Base-by-base conservation (phyloP, 1,140 invertebrate species). In the Lepeophtheirus salmonis region DNA sequence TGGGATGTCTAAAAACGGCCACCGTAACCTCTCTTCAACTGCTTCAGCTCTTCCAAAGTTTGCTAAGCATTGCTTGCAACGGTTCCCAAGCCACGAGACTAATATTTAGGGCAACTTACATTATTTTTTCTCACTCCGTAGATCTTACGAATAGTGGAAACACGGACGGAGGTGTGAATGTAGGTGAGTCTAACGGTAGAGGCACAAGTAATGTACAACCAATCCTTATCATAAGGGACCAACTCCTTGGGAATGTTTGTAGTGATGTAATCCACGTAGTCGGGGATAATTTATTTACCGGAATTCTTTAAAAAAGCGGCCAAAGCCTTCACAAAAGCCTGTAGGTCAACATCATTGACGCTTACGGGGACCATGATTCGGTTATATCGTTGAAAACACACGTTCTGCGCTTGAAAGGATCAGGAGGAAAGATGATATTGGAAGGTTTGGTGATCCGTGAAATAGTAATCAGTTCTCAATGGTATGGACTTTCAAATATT, bases 301-400 rank as follows among this genome's bases (percentile, higher is more conserved):
- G 86, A 85, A 89, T 96, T 97, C 78, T 97, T 98, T 20, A 97
- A 75, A 73, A 96, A 96, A 64, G 84, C 84, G 65, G 90, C 83
- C 65, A 97, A 86, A 57, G 87, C 86, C 73, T 84, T 85, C 56
- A 95, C 91, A 71, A 97, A 91, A 70, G 92, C 85, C 73, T 91
- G 85, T 74, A 97, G 92, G 73, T 97, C 89, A 68, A 98, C 94
- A 79, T 98, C 95, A 73, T 97, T 97, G 54, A 97, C 79, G 60
- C 73, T 72, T 62, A 76, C 70, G 62, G 74, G 72, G 51, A 70
- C 71, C 70, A 74, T 74, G 68, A 72, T 64, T 23, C 66, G 41
- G 1, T 21, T 16, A 21, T 24, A n/a, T 0, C 52, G 22, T n/a
- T n/a, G n/a, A n/a, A n/a, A 41, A 60, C 18, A 23, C 30, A 41